These are phyloP conservation scores for Triplophysa dalaica DNA, from an alignment of 2,113 vertebrate genomes.

Conservation along the genomic window DNA sequence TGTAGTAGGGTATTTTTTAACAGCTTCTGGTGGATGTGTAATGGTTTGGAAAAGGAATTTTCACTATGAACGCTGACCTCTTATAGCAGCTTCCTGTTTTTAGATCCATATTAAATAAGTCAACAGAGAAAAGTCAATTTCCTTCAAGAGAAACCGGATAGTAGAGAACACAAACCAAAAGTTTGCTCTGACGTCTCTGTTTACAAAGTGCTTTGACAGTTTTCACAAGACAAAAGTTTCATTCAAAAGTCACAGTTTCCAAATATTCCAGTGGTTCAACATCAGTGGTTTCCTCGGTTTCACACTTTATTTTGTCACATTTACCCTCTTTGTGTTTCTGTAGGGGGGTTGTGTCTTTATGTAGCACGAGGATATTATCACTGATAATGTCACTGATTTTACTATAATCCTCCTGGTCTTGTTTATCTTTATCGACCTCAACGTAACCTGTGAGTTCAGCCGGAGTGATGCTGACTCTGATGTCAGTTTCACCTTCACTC, in stretches of 20 bases:
- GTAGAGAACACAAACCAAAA: too few relatives aligned
- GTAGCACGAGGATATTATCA: conserved; percentile 72
- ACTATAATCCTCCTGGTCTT: conserved; percentile 75
- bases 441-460: conserved; percentile 73
- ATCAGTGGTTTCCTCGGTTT: not conserved
- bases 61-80: not conserved
- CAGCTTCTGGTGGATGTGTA: not conserved
- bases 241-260: not conserved
- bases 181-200: too few relatives aligned
- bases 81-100: not conserved
- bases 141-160: too few relatives aligned
- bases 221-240: not conserved
- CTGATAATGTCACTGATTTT: conserved; percentile 74
- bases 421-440: conserved; percentile 72
- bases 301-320: not conserved
- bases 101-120: not conserved
- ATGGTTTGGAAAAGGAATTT: not conserved
- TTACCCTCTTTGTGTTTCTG: conserved; percentile 7
- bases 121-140: not conserved
- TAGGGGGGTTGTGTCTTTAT: conserved; percentile 61
- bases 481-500: not conserved
- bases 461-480: conserved; percentile 38
- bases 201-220: not conserved
- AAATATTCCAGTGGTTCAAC: conserved; percentile 35
- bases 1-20: conserved; percentile 11